Percentiles rank a stretch among this genome's conserved stretches.
Evolutionary conservation across 2,888 invertebrate species (phyloP).

Genomic region (Eurytoma californica): DNA sequence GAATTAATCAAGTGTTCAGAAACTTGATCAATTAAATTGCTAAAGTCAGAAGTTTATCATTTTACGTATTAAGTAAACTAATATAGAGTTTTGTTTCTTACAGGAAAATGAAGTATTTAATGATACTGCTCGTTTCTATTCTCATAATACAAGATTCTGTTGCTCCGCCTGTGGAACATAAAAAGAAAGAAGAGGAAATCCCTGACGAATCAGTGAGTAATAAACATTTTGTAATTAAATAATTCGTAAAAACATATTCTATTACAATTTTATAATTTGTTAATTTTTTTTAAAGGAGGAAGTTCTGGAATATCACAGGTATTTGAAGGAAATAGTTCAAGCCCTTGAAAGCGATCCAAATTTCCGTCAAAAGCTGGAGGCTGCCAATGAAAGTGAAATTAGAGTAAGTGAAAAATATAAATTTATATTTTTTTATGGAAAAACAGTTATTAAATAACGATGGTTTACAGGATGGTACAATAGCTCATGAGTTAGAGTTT

Average conservation of each 20-base stretch:
- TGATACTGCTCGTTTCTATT: slow-evolving; percentile 48
- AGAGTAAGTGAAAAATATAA: slow-evolving; percentile 78
- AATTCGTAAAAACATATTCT: slow-evolving; percentile 30
- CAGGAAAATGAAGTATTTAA: slow-evolving; percentile 58
- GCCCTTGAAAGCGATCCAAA: slow-evolving; percentile 92
- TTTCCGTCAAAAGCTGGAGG: slow-evolving; percentile 87
- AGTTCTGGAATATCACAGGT: slow-evolving; percentile 86
- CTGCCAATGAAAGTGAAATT: slow-evolving; percentile 89
- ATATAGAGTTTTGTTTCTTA: slow-evolving; percentile 5
- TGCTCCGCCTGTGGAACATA: slow-evolving; percentile 76
- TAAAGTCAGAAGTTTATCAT: too few relatives aligned
- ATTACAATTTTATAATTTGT: background rate
- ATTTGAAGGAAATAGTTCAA: slow-evolving; percentile 92
- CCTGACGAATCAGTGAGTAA: slow-evolving; percentile 57
- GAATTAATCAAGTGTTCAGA: too few relatives aligned
- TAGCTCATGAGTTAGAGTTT: slow-evolving; percentile 92
- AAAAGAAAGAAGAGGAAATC: slow-evolving; percentile 69
- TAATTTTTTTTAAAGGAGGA: slow-evolving; percentile 41
- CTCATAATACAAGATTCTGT: slow-evolving; percentile 68
- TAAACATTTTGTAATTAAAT: background rate
- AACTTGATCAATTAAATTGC: too few relatives aligned
- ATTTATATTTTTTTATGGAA: slow-evolving; percentile 21
- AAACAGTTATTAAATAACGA: slow-evolving; percentile 16
- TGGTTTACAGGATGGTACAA: slow-evolving; percentile 86
- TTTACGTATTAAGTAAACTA: too few relatives aligned